These are phyloP conservation scores for Distichodus sexfasciatus DNA, from an alignment of 2,797 vertebrate genomes.

Conservation along the genomic window DNA sequence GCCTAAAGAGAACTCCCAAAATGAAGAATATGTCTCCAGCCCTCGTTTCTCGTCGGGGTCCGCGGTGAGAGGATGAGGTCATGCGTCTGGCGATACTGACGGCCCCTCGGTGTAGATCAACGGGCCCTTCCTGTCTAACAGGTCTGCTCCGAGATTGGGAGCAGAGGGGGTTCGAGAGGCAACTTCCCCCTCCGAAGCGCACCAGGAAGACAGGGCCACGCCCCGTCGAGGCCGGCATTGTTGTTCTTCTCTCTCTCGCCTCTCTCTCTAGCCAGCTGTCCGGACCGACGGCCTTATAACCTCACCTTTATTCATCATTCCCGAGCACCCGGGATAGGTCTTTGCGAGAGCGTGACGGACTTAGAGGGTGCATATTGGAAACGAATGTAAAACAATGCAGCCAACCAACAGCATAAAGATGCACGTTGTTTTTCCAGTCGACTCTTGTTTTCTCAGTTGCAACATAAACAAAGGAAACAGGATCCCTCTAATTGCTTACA, in stretches of 20 bases:
- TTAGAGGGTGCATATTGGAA: conserved; percentile 9
- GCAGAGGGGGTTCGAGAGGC: conserved; percentile 36
- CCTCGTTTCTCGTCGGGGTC: conserved; percentile 17
- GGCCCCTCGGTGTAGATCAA: conserved; percentile 44
- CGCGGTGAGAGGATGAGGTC: conserved; percentile 37
- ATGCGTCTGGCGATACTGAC: conserved; percentile 42
- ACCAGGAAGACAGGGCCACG: conserved; percentile 73
- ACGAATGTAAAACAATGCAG: conserved; percentile 1
- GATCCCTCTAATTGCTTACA: background rate
- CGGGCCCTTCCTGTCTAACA: conserved; percentile 44
- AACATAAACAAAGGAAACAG: background rate
- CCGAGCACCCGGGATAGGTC: too few relatives aligned
- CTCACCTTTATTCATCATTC: too few relatives aligned
- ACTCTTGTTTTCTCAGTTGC: background rate
- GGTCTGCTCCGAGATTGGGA: conserved; percentile 23
- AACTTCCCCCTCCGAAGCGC: conserved; percentile 62
- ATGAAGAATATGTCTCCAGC: too few relatives aligned
- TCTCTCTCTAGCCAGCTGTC: conserved; percentile 63
- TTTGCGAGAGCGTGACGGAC: too few relatives aligned
- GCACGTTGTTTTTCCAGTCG: background rate
- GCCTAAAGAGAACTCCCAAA: too few relatives aligned
- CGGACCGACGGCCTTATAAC: conserved; percentile 49
- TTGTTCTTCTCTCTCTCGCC: conserved; percentile 62
- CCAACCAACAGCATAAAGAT: background rate
- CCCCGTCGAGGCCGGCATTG: conserved; percentile 74